Base-by-base conservation (phyloP, 2,797 vertebrate genomes). In the Leucoraja ocellata region DNA sequence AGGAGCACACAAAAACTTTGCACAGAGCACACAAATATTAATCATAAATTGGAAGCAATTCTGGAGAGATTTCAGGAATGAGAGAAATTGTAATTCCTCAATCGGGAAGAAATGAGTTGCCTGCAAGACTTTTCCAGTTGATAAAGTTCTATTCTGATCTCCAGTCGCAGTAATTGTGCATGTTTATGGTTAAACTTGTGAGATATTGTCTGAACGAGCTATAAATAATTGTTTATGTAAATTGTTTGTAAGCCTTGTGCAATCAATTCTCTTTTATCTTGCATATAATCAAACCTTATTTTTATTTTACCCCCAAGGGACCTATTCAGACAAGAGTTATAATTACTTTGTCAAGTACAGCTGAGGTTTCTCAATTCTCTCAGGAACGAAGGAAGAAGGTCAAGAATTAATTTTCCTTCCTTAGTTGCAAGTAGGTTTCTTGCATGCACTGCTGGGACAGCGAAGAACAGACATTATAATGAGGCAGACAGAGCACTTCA, bases 221-320 rank as follows among this genome's bases (percentile, higher is more conserved):
- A 16, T 65, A 86, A 65, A 65, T 63, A 32, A 86, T 86, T 65
- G n/a, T 65, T 63, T 65, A n/a, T 32, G 58, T 63, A 63, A 16
- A n/a, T 32, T 61, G 58, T 61, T 32, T 65, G 13, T 65, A 63
- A 86, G 16, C 28, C 25, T 65, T 65, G 36, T 65, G 4, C 61
- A 86, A n/a, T 63, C 83, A 86, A 86, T 18, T 86, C 5, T 86
- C 83, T 32, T 86, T 86, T 65, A 86, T 32, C 61, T 86, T 86
- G 58, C 28, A 32, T 32, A 63, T 65, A n/a, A 63, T 65, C 83
- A 63, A 63, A n/a, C 61, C 83, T 65, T 86, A 28, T 63, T 63
- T 63, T 61, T 86, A 25, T 63, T 32, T 1, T 16, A 16, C 14
- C 58, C 25, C 28, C 25, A 86, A 86, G 83, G 83, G 58, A 28